phyloP scores from a whole-genome alignment of 2,113 vertebrate genomes.

The Xyliphius kryptos region DNA sequence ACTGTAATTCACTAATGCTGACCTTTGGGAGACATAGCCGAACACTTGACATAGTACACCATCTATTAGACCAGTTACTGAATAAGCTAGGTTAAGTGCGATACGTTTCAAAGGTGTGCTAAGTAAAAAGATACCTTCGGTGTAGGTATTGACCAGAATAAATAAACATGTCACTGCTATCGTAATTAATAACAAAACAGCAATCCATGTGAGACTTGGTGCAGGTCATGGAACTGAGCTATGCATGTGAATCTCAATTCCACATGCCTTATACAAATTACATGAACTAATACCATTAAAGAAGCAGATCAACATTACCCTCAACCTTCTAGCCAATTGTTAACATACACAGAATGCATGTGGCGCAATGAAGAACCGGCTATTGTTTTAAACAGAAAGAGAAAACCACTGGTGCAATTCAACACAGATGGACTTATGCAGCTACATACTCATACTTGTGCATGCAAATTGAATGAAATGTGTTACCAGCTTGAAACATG shows the following conservation, averaged over 20 bases:
- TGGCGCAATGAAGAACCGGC: conserved; percentile 22
- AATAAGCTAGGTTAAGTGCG: conserved; percentile 10
- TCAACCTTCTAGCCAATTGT: conserved; percentile 11
- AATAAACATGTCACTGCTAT: conserved; percentile 44
- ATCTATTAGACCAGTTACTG: conserved; percentile 3
- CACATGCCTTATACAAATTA: conserved; percentile 26
- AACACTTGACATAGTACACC: conserved; percentile 11
- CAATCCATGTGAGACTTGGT: conserved; percentile 12
- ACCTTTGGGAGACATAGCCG: conserved; percentile 3
- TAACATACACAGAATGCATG: conserved; percentile 31
- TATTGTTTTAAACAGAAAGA: conserved; percentile 26
- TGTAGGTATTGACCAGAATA: conserved; percentile 48
- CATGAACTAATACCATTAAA: conserved; percentile 8
- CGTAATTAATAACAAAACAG: conserved; percentile 41
- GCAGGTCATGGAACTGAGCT: conserved; percentile 22
- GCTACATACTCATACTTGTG: conserved; percentile 24
- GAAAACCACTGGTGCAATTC: conserved; percentile 6
- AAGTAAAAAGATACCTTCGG: conserved; percentile 39
- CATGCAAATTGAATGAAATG: conserved; percentile 41
- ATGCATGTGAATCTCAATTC: conserved; percentile 19
- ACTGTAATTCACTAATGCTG: conserved; percentile 9
- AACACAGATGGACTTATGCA: conserved; percentile 12
- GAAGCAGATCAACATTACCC: conserved; percentile 23
- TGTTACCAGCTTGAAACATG: conserved; percentile 26
- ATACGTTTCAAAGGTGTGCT: conserved; percentile 28